phyloP scores from a whole-genome alignment of 1,140 invertebrate species.

The Adelges cooleyi region DNA sequence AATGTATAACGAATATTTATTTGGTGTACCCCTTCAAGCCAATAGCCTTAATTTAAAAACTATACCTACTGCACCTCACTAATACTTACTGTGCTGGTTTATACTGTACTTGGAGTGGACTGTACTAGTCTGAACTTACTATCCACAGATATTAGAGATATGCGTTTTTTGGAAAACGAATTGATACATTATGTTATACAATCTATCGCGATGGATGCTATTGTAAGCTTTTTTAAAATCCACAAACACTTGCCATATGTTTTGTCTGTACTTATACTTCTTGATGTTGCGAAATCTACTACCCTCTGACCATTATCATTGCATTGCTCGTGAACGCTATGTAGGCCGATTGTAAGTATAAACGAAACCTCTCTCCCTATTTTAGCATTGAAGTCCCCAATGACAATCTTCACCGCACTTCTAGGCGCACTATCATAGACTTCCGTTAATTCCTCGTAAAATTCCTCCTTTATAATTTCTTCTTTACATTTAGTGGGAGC shows the following conservation, averaged over 20 bases:
- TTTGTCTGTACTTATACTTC: neutral
- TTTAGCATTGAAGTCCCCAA: neutral
- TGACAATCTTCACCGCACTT: neutral
- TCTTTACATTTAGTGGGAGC: neutral
- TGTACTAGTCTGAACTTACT: too few species aligned
- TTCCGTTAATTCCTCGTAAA: neutral
- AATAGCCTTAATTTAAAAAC: too few species aligned
- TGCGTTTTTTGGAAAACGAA: neutral
- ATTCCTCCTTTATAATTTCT: neutral
- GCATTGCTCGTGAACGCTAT: neutral
- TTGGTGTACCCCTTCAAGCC: too few species aligned
- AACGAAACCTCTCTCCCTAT: neutral
- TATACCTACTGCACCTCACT: too few species aligned
- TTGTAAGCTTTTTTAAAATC: neutral
- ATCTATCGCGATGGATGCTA: neutral
- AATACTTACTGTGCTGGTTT: too few species aligned
- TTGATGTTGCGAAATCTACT: conserved; percentile 28
- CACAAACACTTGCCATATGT: neutral
- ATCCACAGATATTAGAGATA: too few species aligned
- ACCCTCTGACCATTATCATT: neutral
- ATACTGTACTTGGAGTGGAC: too few species aligned
- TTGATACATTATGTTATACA: neutral
- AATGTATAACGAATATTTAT: too few species aligned
- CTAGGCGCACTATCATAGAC: neutral
- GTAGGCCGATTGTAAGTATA: neutral